Base-by-base conservation (phyloP, 2,888 invertebrate genomes). In the Arge pagana region DNA sequence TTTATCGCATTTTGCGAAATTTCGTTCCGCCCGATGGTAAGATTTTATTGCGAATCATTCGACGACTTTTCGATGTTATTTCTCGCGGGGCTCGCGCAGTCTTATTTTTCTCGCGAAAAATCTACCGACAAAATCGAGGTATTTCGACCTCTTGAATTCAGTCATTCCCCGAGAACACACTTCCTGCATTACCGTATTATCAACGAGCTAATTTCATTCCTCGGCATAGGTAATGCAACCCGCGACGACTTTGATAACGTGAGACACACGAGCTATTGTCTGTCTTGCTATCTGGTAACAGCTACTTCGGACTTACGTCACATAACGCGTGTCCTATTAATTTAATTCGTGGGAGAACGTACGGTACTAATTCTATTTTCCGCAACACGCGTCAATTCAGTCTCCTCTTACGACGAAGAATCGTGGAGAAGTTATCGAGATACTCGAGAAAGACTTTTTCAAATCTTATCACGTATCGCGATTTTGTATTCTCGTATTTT, bases 1-100 rank as follows among this genome's bases (percentile, higher is more conserved):
- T n/a, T n/a, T n/a, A n/a, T 50, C 30, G n/a, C 31, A 36, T 3
- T 21, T 53, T 39, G 37, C 39, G 11, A 35, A 21, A 24, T 24
- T n/a, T 35, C 24, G 13, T 24, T 24, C 8, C 28, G 28, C n/a
- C 7, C 10, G 11, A 7, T 10, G 10, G 36, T 8, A 35, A 8
- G 8, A 11, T 10, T 10, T 11, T 7, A 35, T 10, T 10, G 13
- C 10, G 13, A 35, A 35, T 10, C n/a, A 10, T 13, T 8, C 8
- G 7, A 13, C 7, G 11, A 35, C 7, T 7, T 28, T 28, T 28
- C 28, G 28, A 8, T 8, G 11, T 18, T 19, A 39, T n/a, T 15
- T n/a, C 39, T 39, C 7, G 19, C n/a, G 2, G 15, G 39, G 5
- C 19, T 39, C 19, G n/a, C 16, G 2, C 2, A 5, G 11, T 11